Conservation (phyloP, 2,113 vertebrate genomes). For the Onychostruthus taczanowskii region DNA sequence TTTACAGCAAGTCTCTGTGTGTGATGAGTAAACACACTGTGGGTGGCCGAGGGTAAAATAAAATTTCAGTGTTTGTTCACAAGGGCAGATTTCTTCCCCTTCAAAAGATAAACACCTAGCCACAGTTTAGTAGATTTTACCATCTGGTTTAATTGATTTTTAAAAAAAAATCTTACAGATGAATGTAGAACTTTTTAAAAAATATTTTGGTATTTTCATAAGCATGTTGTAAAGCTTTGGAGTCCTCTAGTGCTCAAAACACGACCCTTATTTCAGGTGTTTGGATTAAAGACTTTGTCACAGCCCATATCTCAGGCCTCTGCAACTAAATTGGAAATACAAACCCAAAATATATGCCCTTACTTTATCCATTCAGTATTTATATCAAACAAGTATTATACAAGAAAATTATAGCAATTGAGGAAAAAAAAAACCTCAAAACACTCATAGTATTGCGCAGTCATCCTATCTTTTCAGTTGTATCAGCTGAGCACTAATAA, state of each 20-base stretch:
- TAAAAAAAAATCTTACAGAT: background rate
- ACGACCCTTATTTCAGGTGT: background rate
- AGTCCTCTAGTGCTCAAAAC: background rate
- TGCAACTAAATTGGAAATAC: background rate
- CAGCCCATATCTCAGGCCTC: background rate
- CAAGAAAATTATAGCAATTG: background rate
- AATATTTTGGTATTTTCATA: background rate
- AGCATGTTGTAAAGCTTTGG: background rate
- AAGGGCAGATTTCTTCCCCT: constrained; percentile 33
- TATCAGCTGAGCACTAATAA: background rate
- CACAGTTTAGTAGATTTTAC: background rate
- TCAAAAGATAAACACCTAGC: constrained; percentile 5
- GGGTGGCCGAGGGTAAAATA: constrained; percentile 56
- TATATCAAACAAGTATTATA: background rate
- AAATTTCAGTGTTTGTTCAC: constrained; percentile 19
- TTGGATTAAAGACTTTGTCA: background rate
- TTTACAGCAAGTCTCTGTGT: constrained; percentile 41
- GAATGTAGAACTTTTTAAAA: background rate
- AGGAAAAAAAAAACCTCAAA: background rate
- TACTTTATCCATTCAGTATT: background rate
- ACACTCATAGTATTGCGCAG: background rate
- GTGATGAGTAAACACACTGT: constrained; percentile 49
- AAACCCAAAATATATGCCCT: background rate
- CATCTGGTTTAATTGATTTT: background rate
- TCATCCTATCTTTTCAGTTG: background rate